A percentile compares a stretch with the other conserved stretches of the same genome.
Evolutionary conservation across 2,113 vertebrate species (phyloP).

Genomic region (Perca fluviatilis): DNA sequence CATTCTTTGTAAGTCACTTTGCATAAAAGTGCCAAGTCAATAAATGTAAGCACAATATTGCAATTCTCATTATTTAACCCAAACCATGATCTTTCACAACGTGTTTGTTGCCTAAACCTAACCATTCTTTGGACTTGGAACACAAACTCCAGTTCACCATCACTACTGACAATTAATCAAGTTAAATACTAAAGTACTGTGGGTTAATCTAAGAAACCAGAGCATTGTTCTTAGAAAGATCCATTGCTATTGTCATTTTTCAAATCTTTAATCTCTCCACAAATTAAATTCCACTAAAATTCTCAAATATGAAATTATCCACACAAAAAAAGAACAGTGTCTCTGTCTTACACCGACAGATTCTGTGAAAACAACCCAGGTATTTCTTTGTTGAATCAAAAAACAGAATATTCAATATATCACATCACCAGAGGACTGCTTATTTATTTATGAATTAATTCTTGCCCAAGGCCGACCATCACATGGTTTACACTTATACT

Average conservation of each 20-base stretch:
- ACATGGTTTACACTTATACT: constrained; percentile 44
- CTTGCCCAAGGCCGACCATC: constrained; percentile 39
- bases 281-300: not conserved
- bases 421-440: constrained; percentile 17
- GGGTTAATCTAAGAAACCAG: not conserved
- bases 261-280: not conserved
- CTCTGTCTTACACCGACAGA: not conserved
- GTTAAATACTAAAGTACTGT: not conserved
- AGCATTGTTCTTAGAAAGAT: not conserved
- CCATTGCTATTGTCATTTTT: not conserved
- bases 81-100: too few relatives aligned
- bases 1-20: too few relatives aligned
- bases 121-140: too few relatives aligned
- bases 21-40: too few relatives aligned
- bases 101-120: too few relatives aligned
- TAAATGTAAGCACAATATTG: too few relatives aligned
- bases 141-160: too few relatives aligned
- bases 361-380: constrained; percentile 2
- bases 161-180: too few relatives aligned
- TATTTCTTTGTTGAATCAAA: constrained; percentile 18
- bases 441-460: constrained; percentile 71
- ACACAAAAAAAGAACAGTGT: constrained; percentile 5
- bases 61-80: too few relatives aligned
- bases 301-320: constrained; percentile 30
- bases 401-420: constrained; percentile 39